phyloP scores from a whole-genome alignment of 2,888 invertebrate genomes.

The Abrostola tripartita region DNA sequence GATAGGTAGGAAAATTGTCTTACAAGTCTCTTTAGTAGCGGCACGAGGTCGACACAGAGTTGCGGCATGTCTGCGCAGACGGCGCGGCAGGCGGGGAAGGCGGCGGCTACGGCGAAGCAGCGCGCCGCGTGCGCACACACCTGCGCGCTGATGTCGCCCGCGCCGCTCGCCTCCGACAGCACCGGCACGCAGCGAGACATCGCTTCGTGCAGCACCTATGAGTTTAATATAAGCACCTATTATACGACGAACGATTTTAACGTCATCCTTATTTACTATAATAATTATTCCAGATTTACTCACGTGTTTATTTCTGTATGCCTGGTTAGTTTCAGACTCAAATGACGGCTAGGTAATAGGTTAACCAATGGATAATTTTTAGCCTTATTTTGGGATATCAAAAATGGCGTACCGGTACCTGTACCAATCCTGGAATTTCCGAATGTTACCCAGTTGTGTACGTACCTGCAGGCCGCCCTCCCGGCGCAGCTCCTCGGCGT shows the following conservation, averaged over 20 bases:
- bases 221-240: no score
- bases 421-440: no score
- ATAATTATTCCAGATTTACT: no score
- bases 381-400: no score
- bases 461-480: slow-evolving; percentile 96
- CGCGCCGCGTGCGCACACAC: slow-evolving; percentile 97
- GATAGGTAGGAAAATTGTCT: slow-evolving; percentile 13
- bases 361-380: no score
- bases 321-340: no score
- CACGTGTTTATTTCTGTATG: no score
- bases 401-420: no score
- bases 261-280: no score
- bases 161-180: slow-evolving; percentile 92
- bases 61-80: slow-evolving; percentile 96
- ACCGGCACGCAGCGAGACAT: slow-evolving; percentile 98
- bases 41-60: slow-evolving; percentile 92
- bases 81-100: slow-evolving; percentile 96
- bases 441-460: no score
- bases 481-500: slow-evolving; percentile 98
- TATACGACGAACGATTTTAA: no score
- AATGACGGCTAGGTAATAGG: no score
- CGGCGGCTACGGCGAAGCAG: slow-evolving; percentile 98
- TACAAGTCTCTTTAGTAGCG: slow-evolving; percentile 73
- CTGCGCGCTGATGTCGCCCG: slow-evolving; percentile 94
- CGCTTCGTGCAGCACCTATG: slow-evolving; percentile 94